These are phyloP conservation scores for Cuniculus paca DNA, from an alignment of 2,797 vertebrate genomes.

Conservation along the genomic window DNA sequence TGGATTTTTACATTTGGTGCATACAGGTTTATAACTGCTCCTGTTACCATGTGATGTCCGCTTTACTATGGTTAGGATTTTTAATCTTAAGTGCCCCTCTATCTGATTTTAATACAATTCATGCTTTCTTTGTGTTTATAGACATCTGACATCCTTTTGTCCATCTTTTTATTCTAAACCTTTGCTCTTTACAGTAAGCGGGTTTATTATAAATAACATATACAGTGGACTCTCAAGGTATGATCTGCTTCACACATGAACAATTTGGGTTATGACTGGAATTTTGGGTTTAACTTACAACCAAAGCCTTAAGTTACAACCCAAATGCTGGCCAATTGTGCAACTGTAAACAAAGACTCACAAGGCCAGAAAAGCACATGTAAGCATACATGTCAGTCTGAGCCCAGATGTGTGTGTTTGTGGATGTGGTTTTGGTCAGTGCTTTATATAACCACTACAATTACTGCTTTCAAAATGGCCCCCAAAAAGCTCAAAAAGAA, in stretches of 20 bases:
- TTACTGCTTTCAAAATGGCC: neutral
- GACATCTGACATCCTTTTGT: neutral
- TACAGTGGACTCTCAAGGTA: neutral
- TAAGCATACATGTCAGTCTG: neutral
- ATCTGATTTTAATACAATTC: constrained; percentile 4
- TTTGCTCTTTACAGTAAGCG: neutral
- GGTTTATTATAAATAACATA: neutral
- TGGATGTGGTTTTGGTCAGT: neutral
- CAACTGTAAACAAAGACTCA: neutral
- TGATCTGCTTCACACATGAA: neutral
- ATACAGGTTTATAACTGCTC: neutral
- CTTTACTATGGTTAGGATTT: neutral
- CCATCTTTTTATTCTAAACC: neutral
- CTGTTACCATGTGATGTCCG: neutral
- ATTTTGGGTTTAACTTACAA: neutral
- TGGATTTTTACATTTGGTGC: neutral
- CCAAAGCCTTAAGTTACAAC: neutral
- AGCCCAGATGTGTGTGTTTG: neutral
- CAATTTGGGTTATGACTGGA: neutral
- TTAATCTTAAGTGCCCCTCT: neutral
- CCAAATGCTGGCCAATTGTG: neutral
- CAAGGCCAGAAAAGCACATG: neutral
- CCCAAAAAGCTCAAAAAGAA: neutral
- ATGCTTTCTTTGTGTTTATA: neutral
- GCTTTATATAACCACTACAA: neutral